Conservation (phyloP, 1,140 invertebrate genomes). For the Hycleus cichorii region DNA sequence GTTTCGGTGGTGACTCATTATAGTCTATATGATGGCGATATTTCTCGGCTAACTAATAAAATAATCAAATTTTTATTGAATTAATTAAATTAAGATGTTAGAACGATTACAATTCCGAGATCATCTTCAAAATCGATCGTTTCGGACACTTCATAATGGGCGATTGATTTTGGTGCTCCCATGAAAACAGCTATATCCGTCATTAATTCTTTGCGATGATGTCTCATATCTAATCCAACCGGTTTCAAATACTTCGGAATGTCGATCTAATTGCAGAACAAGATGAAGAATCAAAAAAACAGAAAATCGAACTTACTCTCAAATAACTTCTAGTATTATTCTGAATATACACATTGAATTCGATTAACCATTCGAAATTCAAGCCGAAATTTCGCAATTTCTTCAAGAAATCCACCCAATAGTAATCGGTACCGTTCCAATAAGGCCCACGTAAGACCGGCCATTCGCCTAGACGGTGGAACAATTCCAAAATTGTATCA, state of each 20-base stretch:
- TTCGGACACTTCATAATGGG: conserved; percentile 2
- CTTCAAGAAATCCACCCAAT: conserved; percentile 44
- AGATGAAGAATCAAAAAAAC: not conserved
- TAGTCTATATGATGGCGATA: not conserved
- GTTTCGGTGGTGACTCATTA: not conserved
- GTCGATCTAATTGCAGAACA: not conserved
- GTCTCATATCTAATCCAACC: not conserved
- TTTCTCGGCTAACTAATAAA: conserved; percentile 3
- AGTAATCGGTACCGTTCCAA: conserved; percentile 11
- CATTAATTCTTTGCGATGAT: not conserved
- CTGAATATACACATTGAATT: not conserved
- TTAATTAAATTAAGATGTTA: not conserved
- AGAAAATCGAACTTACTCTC: not conserved
- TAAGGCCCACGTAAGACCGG: conserved; percentile 9
- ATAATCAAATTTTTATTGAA: not conserved
- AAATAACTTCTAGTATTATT: conserved; percentile 7
- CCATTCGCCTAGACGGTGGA: conserved; percentile 51
- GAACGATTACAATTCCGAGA: not conserved
- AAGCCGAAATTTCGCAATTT: conserved; percentile 52
- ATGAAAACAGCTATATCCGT: conserved; percentile 1
- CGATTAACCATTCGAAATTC: conserved; percentile 10
- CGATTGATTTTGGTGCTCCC: not conserved
- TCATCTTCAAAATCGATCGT: conserved; percentile 7
- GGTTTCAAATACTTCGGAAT: not conserved
- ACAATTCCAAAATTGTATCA: conserved; percentile 44